A percentile compares a stretch with the other conserved stretches of the same genome.
Conservation (phyloP, 2,797 vertebrate genomes). For the Apogon talboti region DNA sequence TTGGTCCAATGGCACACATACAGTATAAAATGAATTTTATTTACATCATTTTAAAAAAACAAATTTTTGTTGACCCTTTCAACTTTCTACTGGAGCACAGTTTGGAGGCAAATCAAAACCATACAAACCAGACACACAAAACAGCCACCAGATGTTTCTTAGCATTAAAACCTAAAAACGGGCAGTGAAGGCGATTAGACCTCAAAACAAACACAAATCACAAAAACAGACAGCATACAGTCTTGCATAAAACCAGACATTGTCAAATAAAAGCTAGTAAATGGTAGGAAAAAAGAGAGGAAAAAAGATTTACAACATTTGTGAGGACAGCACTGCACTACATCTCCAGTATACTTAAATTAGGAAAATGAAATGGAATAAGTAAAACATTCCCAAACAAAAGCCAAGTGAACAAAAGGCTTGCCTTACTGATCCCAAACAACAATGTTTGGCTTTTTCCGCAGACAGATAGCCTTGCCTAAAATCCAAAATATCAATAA, state of each 20-base stretch:
- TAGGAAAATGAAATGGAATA: not conserved
- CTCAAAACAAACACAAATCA: not conserved
- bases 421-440: not conserved
- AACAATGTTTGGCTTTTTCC: slow-evolving; percentile 2
- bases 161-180: not conserved
- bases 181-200: not conserved
- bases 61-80: not conserved
- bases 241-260: not conserved
- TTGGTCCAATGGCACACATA: not conserved
- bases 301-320: not conserved
- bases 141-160: not conserved
- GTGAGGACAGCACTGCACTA: no score
- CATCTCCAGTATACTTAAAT: not conserved
- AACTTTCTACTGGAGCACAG: not conserved
- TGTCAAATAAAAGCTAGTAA: not conserved
- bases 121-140: not conserved
- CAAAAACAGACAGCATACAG: not conserved
- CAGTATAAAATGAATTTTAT: not conserved
- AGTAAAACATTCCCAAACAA: not conserved
- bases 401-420: not conserved
- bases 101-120: slow-evolving; percentile 5
- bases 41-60: not conserved
- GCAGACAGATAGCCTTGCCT: not conserved
- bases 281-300: not conserved
- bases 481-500: not conserved